Percentiles rank a stretch among this genome's conserved stretches.
Evolutionary conservation across 2,888 invertebrate genomes (phyloP).

Genomic region (Fabriciana adippe): DNA sequence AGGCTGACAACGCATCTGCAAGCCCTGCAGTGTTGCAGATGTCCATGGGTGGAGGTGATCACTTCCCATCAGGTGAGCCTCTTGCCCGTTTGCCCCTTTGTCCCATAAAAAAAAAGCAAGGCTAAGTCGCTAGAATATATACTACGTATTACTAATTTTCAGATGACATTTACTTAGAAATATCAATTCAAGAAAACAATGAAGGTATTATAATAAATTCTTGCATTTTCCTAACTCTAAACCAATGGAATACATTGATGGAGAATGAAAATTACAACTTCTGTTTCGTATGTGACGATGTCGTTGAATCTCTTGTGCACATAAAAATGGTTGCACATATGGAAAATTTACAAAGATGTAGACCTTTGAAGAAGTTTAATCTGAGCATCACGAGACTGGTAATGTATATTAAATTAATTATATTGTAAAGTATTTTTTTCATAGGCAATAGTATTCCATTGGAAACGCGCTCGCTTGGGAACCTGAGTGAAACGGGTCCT

Average conservation of each 20-base stretch:
- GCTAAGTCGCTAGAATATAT: no score
- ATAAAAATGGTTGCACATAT: slow-evolving; percentile 34
- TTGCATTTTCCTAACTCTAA: slow-evolving; percentile 36
- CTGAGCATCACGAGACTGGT: slow-evolving; percentile 52
- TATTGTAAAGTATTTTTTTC: no score
- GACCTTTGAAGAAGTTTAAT: slow-evolving; percentile 47
- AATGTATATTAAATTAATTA: not conserved
- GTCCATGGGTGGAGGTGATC: no score
- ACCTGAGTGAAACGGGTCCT: no score
- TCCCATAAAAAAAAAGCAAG: no score
- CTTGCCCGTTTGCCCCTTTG: no score
- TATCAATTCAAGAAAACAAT: slow-evolving; percentile 24
- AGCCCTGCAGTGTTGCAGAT: no score
- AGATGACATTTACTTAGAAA: slow-evolving; percentile 13
- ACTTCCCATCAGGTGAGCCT: no score
- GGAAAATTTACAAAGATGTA: slow-evolving; percentile 31
- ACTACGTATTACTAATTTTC: not conserved
- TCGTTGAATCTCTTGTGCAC: slow-evolving; percentile 32
- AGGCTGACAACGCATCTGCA: no score
- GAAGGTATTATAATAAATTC: slow-evolving; percentile 46
- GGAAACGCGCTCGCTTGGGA: no score
- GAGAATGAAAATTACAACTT: not conserved
- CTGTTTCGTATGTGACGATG: slow-evolving; percentile 42
- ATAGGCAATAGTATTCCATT: no score
- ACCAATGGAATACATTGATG: slow-evolving; percentile 45